Percentiles rank a stretch among this genome's conserved stretches.
Evolutionary conservation across 2,113 vertebrate species (phyloP).

Genomic region (Tragelaphus imberbis): DNA sequence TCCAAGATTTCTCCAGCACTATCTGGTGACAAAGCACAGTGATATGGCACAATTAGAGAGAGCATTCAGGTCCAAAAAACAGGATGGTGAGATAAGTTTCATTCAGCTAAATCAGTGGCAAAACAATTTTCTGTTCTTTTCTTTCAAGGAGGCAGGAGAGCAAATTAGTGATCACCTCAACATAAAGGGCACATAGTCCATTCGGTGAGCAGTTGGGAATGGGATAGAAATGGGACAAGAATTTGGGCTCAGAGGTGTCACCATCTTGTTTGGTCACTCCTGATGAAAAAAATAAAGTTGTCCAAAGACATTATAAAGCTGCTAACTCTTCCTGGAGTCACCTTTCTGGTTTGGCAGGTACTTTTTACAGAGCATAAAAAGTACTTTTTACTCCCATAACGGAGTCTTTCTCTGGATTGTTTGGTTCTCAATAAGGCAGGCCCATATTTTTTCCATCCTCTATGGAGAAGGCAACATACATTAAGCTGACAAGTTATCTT

Average conservation of each 20-base stretch:
- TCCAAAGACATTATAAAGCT: not conserved
- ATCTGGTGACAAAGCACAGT: not conserved
- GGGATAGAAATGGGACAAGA: not conserved
- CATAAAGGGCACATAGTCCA: not conserved
- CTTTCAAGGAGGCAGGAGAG: not conserved
- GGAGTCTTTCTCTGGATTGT: not conserved
- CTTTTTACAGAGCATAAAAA: not conserved
- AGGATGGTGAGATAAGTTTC: not conserved
- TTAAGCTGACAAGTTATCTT: not conserved
- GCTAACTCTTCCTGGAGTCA: not conserved
- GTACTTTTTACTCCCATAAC: not conserved
- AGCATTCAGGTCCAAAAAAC: not conserved
- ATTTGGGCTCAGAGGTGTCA: not conserved
- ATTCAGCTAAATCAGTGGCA: not conserved
- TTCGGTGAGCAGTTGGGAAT: not conserved
- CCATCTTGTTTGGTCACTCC: not conserved
- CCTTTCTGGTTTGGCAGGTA: not conserved
- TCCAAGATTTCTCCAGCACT: not conserved
- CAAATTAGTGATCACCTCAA: not conserved
- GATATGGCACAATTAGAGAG: not conserved
- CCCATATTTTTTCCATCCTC: not conserved
- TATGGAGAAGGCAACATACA: not conserved
- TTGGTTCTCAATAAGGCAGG: not conserved
- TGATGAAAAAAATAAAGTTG: not conserved
- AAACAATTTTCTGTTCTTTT: not conserved